phyloP scores from a whole-genome alignment of 2,888 invertebrate species.

The Odontocolon sp. region DNA sequence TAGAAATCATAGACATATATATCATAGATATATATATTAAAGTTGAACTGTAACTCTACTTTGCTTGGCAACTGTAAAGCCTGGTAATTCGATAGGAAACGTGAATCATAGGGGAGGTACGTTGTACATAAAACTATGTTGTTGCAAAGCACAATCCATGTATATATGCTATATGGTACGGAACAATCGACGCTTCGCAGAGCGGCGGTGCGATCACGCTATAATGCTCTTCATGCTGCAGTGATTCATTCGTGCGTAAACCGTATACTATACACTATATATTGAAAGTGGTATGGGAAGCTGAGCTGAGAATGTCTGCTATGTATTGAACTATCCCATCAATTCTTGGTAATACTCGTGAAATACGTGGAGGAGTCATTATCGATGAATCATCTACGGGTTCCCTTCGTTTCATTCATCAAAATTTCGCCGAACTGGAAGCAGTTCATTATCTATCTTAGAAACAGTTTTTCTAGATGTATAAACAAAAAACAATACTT shows the following conservation, averaged over 20 bases:
- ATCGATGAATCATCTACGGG: conserved; percentile 42
- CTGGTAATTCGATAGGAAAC: conserved; percentile 48
- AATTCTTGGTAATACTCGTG: conserved; percentile 53
- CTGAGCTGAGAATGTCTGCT: background rate
- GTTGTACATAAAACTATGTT: conserved; percentile 2
- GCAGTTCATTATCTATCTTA: too few species aligned
- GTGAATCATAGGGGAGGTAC: conserved; percentile 48
- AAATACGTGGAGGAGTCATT: conserved; percentile 60
- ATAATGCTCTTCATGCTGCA: conserved; percentile 19
- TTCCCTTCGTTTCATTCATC: conserved; percentile 42
- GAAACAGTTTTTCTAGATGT: too few species aligned
- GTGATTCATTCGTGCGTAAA: conserved; percentile 56
- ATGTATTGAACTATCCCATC: background rate
- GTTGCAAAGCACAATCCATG: conserved; percentile 14
- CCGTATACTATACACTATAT: background rate
- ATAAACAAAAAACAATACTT: too few species aligned
- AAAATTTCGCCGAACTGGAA: conserved; percentile 1
- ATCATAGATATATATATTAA: background rate
- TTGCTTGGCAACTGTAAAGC: conserved; percentile 10
- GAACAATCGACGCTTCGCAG: conserved; percentile 33
- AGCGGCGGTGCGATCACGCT: conserved; percentile 29
- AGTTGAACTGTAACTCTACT: background rate
- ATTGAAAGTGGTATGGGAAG: conserved; percentile 8
- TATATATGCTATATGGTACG: conserved; percentile 9
- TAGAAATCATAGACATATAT: too few species aligned